Evolutionary conservation across 1,140 invertebrate species (phyloP).

Genomic region (Bombus difficillimus): DNA sequence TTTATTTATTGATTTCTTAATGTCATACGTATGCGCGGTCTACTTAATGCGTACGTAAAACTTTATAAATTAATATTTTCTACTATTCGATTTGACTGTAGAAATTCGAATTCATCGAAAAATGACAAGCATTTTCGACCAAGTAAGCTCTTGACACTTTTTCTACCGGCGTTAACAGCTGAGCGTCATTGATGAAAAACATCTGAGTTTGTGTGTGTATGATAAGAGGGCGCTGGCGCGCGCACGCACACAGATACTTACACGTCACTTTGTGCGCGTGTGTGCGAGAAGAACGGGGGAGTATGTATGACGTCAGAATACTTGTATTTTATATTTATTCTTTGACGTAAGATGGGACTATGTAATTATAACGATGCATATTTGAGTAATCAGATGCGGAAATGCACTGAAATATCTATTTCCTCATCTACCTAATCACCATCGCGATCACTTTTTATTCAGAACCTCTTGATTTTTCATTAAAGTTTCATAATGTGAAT

Average conservation of each 20-base stretch:
- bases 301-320: constrained; percentile 34
- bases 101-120: background rate
- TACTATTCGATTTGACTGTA: no score
- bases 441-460: background rate
- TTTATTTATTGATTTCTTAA: constrained; percentile 54
- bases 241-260: no score
- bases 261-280: no score
- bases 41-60: background rate
- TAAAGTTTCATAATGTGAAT: background rate
- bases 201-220: background rate
- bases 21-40: constrained; percentile 35
- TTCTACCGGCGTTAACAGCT: constrained; percentile 39
- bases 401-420: constrained; percentile 29
- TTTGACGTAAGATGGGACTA: background rate
- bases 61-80: background rate
- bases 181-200: constrained; percentile 42
- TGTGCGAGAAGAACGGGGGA: background rate
- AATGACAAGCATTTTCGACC: background rate
- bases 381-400: constrained; percentile 15
- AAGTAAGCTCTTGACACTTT: background rate
- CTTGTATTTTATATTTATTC: constrained; percentile 10
- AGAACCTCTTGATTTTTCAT: background rate
- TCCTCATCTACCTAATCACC: background rate
- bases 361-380: constrained; percentile 23
- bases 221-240: background rate